Evolutionary conservation across 2,113 vertebrate genomes (phyloP).

Genomic region (Peucedramus taeniatus): DNA sequence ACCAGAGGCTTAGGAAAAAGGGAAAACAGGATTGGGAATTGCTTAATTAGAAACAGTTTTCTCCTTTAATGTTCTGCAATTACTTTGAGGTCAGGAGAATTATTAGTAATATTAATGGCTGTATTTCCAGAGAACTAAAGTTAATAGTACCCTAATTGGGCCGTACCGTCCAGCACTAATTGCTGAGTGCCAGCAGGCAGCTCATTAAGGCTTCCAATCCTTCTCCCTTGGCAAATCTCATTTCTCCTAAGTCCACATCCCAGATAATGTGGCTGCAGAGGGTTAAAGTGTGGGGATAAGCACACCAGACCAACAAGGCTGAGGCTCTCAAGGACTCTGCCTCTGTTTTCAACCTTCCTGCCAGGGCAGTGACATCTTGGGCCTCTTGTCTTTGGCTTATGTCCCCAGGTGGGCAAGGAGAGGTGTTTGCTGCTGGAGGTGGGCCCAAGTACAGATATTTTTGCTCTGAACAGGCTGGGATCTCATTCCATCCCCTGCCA

Average conservation of each 20-base stretch:
- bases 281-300: background rate
- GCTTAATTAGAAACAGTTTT: constrained; percentile 22
- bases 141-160: constrained; percentile 28
- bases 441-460: background rate
- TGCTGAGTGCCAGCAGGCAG: constrained; percentile 4
- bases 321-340: background rate
- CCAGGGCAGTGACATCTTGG: rapidly evolving
- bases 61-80: constrained; percentile 30
- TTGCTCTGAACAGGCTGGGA: background rate
- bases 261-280: background rate
- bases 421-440: background rate
- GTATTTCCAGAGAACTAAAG: constrained; percentile 30
- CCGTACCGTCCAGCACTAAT: background rate
- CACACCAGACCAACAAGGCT: rapidly evolving
- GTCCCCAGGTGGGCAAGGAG: background rate
- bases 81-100: constrained; percentile 52
- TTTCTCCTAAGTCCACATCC: background rate
- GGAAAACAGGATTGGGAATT: background rate
- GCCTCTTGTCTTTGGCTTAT: rapidly evolving
- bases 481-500: background rate
- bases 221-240: background rate
- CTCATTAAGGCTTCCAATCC: constrained; percentile 1
- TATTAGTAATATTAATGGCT: constrained; percentile 40
- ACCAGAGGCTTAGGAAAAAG: background rate
- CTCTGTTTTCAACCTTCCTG: background rate